Evolutionary conservation across 2,888 invertebrate species (phyloP), one percentile per base, ranked within the genome.

Genomic region (Pheosia gnoma): DNA sequence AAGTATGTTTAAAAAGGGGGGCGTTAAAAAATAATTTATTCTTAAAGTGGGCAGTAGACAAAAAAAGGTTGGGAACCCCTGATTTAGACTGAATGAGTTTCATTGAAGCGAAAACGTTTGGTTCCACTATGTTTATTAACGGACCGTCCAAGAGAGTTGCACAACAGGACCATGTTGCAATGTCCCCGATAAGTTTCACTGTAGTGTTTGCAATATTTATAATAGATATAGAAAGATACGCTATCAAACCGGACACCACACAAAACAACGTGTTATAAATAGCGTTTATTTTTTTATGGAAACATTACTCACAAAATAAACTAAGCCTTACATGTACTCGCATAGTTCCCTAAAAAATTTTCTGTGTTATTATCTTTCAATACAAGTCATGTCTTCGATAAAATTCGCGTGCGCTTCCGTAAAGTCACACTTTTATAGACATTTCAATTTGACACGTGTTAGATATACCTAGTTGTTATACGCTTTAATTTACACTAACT

Each of bases 71-170:
- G n/a, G n/a, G n/a, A n/a, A n/a, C n/a, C n/a, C n/a, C n/a, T n/a
- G n/a, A n/a, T n/a, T n/a, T n/a, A 59, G 61, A 65, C 59, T 63
- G 56, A 63, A 59, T 60, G 54, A 58, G 61, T 75, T 62, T 71
- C 66, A 66, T 60, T 62, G 67, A 68, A 68, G 66, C 66, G 57
- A 66, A 63, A 76, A 69, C 65, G 71, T 69, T 72, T 86, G 84
- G 85, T 85, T 70, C 70, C 79, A 73, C 83, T 85, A 86, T 78
- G 66, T 70, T 79, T 77, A 77, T 80, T 82, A 84, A 80, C 84
- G 81, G 81, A 72, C 70, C 73, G 78, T 78, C 76, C 71, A 67
- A 75, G 74, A 73, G 68, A 75, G 80, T 84, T 85, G 81, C 80
- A 75, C 82, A 81, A 83, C 82, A 80, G 80, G 81, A 82, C 69